Base-by-base conservation (phyloP, 1,140 invertebrate species). In the Zaprionus davidi region DNA sequence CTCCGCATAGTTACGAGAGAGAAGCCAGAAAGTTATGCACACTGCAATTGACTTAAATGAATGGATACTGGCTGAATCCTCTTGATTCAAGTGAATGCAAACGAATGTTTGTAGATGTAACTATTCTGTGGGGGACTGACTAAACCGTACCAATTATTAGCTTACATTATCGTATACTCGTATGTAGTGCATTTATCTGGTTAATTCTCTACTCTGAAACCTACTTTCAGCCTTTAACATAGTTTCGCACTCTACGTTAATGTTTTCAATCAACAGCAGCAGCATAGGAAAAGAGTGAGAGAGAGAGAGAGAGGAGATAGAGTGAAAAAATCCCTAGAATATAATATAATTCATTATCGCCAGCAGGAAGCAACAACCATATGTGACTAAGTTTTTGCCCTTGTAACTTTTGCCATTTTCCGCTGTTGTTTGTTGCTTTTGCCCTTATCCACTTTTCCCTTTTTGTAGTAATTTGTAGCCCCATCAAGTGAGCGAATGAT, bases 31-130 rank as follows among this genome's bases (percentile, higher is more conserved):
- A 82, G 76, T 82, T 82, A 53, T 79, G 65, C 81, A 46, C 67
- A 56, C 49, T 82, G 69, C 82, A 82, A 79, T 78, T 82, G 82
- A 77, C 82, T 85, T 82, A 76, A 82, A 82, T 79, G 75, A 81
- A 86, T 71, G 71, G 66, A 78, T 75, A 58, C 62, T 51, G 41
- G 20, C 20, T 51, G 46, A 51, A 70, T 53, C 57, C 44, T 28
- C 34, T 28, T 31, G 17, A 46, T 46, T 59, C n/a, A 70, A 36
- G 28, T 63, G 17, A 9, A 41, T 62, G 28, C 38, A 57, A 67
- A 44, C 56, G 22, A 56, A 44, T 28, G 17, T 44, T 56, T 67
- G n/a, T 38, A 41, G 6, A 24, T 2, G 15, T 5, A 38, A 64
- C 60, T n/a, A 15, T 17, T 22, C 44, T 59, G n/a, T 28, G 26